Evolutionary conservation across 2,888 invertebrate species (phyloP).

Genomic region (Cheilosia urbana): DNA sequence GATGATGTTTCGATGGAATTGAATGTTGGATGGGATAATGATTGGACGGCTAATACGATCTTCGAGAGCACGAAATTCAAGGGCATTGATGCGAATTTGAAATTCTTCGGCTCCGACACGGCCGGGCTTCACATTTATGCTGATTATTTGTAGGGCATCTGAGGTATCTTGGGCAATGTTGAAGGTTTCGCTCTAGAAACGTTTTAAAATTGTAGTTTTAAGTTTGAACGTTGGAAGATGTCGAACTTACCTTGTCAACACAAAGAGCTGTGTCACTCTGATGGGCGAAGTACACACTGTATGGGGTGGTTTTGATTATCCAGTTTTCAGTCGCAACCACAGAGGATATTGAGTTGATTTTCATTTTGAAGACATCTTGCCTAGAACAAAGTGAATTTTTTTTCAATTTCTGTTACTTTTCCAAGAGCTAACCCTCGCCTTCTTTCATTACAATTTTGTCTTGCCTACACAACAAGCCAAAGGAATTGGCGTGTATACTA

Average conservation of each 20-base stretch:
- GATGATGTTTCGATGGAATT: slow-evolving; percentile 90
- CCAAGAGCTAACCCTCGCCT: too few species aligned
- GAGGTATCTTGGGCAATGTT: slow-evolving; percentile 88
- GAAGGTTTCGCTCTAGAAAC: slow-evolving; percentile 87
- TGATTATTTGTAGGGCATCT: slow-evolving; percentile 91
- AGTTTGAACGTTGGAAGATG: neutral
- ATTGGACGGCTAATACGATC: slow-evolving; percentile 89
- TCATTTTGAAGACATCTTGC: slow-evolving; percentile 89
- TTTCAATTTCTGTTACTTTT: too few species aligned
- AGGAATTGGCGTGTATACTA: too few species aligned
- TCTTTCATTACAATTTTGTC: too few species aligned
- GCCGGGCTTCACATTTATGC: slow-evolving; percentile 89
- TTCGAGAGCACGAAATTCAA: slow-evolving; percentile 91
- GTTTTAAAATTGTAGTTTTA: slow-evolving; percentile 14
- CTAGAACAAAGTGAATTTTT: slow-evolving; percentile 83
- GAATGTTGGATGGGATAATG: slow-evolving; percentile 88
- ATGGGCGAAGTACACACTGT: slow-evolving; percentile 89
- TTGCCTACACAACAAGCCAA: too few species aligned
- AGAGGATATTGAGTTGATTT: slow-evolving; percentile 88
- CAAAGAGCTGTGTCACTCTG: slow-evolving; percentile 91
- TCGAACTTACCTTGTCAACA: slow-evolving; percentile 86
- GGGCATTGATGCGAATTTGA: slow-evolving; percentile 90
- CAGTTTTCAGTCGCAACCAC: slow-evolving; percentile 93
- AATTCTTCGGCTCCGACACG: slow-evolving; percentile 87
- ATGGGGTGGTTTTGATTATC: slow-evolving; percentile 92